Conservation (phyloP, 2,797 vertebrate genomes). For the Fistularia tabacaria region DNA sequence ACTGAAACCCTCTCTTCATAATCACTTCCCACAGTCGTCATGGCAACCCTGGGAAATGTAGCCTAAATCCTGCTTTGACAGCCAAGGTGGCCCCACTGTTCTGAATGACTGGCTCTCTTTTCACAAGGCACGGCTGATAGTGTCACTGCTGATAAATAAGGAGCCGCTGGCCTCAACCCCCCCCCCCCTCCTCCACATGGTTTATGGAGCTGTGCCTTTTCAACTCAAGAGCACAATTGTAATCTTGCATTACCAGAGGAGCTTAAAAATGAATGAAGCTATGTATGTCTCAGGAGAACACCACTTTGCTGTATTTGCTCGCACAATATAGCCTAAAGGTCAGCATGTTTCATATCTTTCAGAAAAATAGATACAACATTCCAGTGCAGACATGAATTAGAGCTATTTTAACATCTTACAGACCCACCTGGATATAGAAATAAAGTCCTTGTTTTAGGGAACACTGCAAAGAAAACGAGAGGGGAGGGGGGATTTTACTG, state of each 20-base stretch:
- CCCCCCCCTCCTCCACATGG: slow-evolving; percentile 32
- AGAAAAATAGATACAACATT: slow-evolving; percentile 20
- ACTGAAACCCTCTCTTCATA: slow-evolving; percentile 63
- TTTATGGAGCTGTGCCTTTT: slow-evolving; percentile 55
- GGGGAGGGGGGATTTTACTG: no score
- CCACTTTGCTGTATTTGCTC: slow-evolving; percentile 27
- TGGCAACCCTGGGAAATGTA: slow-evolving; percentile 70
- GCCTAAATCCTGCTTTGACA: slow-evolving; percentile 69
- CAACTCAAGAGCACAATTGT: slow-evolving; percentile 49
- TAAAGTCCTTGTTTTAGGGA: no score
- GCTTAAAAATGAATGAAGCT: slow-evolving; percentile 50
- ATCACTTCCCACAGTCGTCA: slow-evolving; percentile 72
- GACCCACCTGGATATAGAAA: background rate
- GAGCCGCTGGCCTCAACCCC: slow-evolving; percentile 44
- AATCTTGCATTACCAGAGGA: slow-evolving; percentile 50
- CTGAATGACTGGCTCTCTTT: slow-evolving; percentile 65
- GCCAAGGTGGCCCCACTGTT: slow-evolving; percentile 65
- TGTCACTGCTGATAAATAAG: slow-evolving; percentile 66
- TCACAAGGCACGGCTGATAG: slow-evolving; percentile 61
- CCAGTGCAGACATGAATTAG: background rate
- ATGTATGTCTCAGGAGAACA: slow-evolving; percentile 33
- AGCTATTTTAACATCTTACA: background rate
- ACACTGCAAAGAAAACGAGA: no score
- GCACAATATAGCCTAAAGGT: slow-evolving; percentile 31
- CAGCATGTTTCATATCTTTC: slow-evolving; percentile 18